A percentile compares a stretch with the other conserved stretches of the same genome.
phyloP scores from a whole-genome alignment of 2,797 vertebrate genomes.

The Tokudaia tokunoshimensis region DNA sequence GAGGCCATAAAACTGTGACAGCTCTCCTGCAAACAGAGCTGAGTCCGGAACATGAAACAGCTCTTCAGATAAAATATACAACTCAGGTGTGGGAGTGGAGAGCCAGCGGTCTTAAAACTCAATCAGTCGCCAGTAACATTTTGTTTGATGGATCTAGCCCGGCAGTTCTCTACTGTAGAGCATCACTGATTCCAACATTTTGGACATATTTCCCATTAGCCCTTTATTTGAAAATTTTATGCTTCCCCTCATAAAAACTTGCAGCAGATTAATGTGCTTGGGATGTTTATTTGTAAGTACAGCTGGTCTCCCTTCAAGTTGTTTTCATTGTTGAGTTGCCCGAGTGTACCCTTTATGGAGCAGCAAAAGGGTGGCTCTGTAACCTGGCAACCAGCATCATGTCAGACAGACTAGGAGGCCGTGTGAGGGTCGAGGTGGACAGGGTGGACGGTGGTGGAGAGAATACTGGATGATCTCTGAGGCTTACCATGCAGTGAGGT shows the following conservation, averaged over 20 bases:
- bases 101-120: conserved; percentile 85
- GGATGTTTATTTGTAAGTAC: conserved; percentile 91
- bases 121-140: conserved; percentile 84
- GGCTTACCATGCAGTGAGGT: not conserved
- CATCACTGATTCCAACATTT: conserved; percentile 88
- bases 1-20: conserved; percentile 85
- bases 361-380: conserved; percentile 83
- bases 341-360: conserved; percentile 87
- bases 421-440: not conserved
- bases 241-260: conserved; percentile 91
- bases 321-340: conserved; percentile 89
- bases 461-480: not conserved
- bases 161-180: conserved; percentile 86
- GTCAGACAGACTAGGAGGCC: conserved; percentile 84
- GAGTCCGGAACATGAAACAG: conserved; percentile 87
- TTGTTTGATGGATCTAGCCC: conserved; percentile 85
- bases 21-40: conserved; percentile 81
- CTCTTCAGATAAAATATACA: conserved; percentile 80
- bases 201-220: conserved; percentile 91
- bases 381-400: conserved; percentile 83
- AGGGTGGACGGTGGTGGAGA: not conserved
- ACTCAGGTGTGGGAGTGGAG: conserved; percentile 87
- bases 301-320: conserved; percentile 90
- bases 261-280: conserved; percentile 90
- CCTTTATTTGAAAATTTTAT: conserved; percentile 94